phyloP scores from a whole-genome alignment of 1,140 invertebrate species.

The Mactra quadrangularis region DNA sequence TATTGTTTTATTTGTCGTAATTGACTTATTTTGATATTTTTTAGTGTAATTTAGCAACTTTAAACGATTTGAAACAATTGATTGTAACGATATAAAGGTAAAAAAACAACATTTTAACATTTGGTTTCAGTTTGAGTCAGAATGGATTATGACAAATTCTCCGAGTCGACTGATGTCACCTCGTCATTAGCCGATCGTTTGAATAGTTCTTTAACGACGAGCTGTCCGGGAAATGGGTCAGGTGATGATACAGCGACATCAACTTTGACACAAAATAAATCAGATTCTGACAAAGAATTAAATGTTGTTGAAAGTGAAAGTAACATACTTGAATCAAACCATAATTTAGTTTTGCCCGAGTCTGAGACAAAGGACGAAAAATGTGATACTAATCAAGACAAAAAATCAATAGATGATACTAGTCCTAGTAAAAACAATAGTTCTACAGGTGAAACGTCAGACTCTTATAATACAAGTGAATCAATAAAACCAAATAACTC shows the following conservation, averaged over 20 bases:
- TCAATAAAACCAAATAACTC: neutral
- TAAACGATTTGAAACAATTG: neutral
- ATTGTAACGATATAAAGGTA: neutral
- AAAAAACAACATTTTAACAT: neutral
- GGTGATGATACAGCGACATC: too few species aligned
- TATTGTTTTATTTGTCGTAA: too few species aligned
- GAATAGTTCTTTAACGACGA: too few species aligned
- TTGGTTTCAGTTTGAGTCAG: neutral
- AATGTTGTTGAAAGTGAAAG: neutral
- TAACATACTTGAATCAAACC: neutral
- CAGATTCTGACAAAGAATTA: neutral
- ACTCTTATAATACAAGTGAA: neutral
- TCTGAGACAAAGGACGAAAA: slow-evolving; percentile 6
- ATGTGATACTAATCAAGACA: neutral
- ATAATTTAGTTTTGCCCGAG: neutral
- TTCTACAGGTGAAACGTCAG: neutral
- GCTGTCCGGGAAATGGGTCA: too few species aligned
- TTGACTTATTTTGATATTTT: too few species aligned
- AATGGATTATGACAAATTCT: too few species aligned
- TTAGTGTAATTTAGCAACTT: neutral
- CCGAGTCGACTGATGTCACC: too few species aligned
- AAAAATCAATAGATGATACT: neutral
- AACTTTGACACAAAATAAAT: neutral
- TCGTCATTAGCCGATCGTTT: too few species aligned
- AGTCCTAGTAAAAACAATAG: neutral